Conservation (phyloP, 2,113 vertebrate genomes). For the Cavia porcellus region DNA sequence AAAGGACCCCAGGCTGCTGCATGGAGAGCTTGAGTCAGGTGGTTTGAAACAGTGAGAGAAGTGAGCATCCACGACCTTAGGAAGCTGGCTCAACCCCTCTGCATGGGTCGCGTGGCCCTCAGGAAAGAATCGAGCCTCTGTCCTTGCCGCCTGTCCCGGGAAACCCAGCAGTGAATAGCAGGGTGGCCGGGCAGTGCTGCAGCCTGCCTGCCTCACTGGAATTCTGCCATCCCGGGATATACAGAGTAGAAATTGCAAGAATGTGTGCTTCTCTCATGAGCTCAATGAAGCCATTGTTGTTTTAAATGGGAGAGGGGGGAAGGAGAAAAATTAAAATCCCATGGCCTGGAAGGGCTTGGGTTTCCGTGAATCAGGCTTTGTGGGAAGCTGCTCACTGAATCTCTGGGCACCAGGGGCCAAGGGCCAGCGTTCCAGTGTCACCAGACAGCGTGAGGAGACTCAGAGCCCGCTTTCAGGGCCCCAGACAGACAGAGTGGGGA, state of each 20-base stretch:
- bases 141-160: background rate
- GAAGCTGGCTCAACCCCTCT: background rate
- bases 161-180: background rate
- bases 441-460: background rate
- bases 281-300: conserved; percentile 65
- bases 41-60: rapidly evolving
- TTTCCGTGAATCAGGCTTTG: conserved; percentile 35
- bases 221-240: background rate
- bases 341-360: background rate
- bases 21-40: too few relatives aligned
- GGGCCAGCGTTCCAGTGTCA: rapidly evolving
- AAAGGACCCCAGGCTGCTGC: rapidly evolving
- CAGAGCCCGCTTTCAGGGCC: background rate
- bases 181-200: background rate
- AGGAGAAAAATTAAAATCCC: background rate
- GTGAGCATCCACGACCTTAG: background rate
- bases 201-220: background rate
- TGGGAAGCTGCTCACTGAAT: background rate
- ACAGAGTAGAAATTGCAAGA: conserved; percentile 47
- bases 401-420: background rate
- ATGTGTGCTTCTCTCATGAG: background rate
- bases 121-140: background rate
- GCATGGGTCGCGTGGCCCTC: rapidly evolving
- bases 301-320: background rate
- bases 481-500: background rate